A percentile compares a stretch with the other conserved stretches of the same genome.
Evolutionary conservation across 2,113 vertebrate genomes (phyloP).

Genomic region (Pagrus major): DNA sequence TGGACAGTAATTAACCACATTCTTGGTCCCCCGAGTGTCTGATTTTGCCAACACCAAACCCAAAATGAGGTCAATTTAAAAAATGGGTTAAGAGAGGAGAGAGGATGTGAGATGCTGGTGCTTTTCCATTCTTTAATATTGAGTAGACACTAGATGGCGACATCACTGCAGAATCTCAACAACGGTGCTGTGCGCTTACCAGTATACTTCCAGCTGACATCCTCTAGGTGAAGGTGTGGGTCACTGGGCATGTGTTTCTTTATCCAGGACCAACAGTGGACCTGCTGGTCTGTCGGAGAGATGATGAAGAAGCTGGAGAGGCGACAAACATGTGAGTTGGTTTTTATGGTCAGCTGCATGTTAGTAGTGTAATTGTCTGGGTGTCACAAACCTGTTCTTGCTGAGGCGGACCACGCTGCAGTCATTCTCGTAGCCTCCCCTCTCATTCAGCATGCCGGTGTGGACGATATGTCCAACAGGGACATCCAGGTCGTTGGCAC

Average conservation of each 20-base stretch:
- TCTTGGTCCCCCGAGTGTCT: background rate
- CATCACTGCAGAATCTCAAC: background rate
- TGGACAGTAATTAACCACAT: constrained; percentile 21
- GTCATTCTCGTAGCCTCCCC: constrained; percentile 96
- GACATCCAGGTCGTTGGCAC: constrained; percentile 96
- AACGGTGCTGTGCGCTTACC: constrained; percentile 77
- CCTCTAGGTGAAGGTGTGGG: constrained; percentile 91
- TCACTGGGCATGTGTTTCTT: constrained; percentile 92
- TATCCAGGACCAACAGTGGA: constrained; percentile 98
- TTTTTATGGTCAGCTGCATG: background rate
- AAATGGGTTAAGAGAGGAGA: background rate
- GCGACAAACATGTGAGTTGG: background rate
- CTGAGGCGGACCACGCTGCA: constrained; percentile 95
- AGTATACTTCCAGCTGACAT: constrained; percentile 98
- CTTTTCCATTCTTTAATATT: background rate
- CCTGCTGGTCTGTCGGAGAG: constrained; percentile 97
- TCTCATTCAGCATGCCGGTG: constrained; percentile 96
- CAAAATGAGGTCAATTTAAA: constrained; percentile 1
- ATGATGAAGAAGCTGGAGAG: constrained; percentile 95
- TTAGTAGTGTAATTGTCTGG: too few species aligned
- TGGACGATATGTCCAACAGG: constrained; percentile 97
- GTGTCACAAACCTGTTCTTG: constrained; percentile 90
- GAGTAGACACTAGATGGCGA: constrained; percentile 27
- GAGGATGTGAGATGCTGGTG: background rate
- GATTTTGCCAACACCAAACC: background rate